phyloP scores from a whole-genome alignment of 2,888 invertebrate species.

The Troglohyphantes excavatus region DNA sequence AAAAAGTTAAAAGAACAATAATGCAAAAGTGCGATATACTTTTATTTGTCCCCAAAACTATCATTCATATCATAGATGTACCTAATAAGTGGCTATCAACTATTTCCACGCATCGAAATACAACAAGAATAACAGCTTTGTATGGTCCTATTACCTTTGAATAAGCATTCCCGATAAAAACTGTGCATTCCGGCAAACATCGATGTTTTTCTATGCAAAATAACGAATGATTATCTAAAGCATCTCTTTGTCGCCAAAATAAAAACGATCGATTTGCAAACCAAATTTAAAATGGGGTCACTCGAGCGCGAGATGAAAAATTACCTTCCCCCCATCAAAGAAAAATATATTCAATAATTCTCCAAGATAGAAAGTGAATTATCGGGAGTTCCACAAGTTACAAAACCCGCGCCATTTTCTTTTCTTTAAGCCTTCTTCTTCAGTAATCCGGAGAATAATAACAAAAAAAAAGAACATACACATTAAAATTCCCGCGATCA shows the following conservation, averaged over 20 bases:
- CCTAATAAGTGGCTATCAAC: neutral
- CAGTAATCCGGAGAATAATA: conserved; percentile 45
- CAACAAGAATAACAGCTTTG: neutral
- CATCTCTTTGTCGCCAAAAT: neutral
- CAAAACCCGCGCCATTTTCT: conserved; percentile 11
- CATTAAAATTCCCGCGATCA: conserved; percentile 21
- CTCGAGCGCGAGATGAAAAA: conserved; percentile 24
- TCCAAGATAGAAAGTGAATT: conserved; percentile 37
- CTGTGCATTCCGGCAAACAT: neutral
- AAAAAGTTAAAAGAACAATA: too few species aligned
- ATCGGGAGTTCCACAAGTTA: conserved; percentile 32
- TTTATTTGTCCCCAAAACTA: too few species aligned
- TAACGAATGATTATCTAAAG: conserved; percentile 4
- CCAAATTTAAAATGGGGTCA: neutral
- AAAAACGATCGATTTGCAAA: neutral
- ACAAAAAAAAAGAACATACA: conserved; percentile 29
- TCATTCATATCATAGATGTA: too few species aligned
- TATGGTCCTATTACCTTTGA: neutral
- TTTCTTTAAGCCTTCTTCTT: conserved; percentile 12
- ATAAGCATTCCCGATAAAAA: neutral
- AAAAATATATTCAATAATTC: conserved; percentile 27
- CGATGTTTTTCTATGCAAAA: neutral
- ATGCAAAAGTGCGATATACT: too few species aligned
- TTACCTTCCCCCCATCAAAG: conserved; percentile 5
- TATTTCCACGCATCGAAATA: neutral